Percentiles rank a stretch among this genome's conserved stretches.
Evolutionary conservation across 2,797 vertebrate species (phyloP).

Genomic region (Cetoscarus ocellatus): DNA sequence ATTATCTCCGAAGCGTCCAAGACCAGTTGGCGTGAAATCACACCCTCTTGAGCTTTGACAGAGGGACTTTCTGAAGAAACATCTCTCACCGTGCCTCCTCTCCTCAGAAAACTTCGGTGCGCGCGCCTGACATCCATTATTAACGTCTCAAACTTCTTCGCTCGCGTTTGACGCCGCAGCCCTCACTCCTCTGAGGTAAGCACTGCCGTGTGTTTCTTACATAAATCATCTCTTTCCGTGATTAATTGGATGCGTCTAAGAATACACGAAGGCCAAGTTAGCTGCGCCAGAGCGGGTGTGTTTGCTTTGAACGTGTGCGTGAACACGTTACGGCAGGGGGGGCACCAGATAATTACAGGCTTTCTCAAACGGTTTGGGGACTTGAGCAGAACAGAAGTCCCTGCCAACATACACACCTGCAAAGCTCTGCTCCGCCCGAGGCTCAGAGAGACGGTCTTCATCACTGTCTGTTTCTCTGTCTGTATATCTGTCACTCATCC

Average conservation of each 20-base stretch:
- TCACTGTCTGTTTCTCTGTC: constrained; percentile 60
- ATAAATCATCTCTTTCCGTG: constrained; percentile 68
- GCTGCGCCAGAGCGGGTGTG: constrained; percentile 58
- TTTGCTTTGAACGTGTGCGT: constrained; percentile 34
- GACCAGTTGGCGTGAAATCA: constrained; percentile 2
- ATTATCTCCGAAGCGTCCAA: constrained; percentile 35
- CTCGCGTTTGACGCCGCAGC: constrained; percentile 42
- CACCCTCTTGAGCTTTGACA: background rate
- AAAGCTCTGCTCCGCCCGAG: constrained; percentile 72
- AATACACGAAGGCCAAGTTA: constrained; percentile 35
- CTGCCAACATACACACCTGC: constrained; percentile 86
- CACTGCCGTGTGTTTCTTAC: constrained; percentile 34
- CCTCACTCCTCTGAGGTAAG: constrained; percentile 55
- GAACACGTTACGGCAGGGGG: constrained; percentile 85
- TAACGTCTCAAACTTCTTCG: constrained; percentile 42
- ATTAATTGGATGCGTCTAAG: constrained; percentile 67
- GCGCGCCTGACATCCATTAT: constrained; percentile 29
- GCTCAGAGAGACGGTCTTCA: constrained; percentile 74
- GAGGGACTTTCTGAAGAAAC: constrained; percentile 6
- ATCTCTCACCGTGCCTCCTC: constrained; percentile 37
- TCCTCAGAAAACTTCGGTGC: constrained; percentile 39
- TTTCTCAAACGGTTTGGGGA: constrained; percentile 72
- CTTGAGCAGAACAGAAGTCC: constrained; percentile 69
- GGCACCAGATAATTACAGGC: constrained; percentile 84
- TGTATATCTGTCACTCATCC: constrained; percentile 48